Percentiles rank a stretch among this genome's conserved stretches.
phyloP scores from a whole-genome alignment of 2,888 invertebrate genomes.

The Monochamus alternatus region DNA sequence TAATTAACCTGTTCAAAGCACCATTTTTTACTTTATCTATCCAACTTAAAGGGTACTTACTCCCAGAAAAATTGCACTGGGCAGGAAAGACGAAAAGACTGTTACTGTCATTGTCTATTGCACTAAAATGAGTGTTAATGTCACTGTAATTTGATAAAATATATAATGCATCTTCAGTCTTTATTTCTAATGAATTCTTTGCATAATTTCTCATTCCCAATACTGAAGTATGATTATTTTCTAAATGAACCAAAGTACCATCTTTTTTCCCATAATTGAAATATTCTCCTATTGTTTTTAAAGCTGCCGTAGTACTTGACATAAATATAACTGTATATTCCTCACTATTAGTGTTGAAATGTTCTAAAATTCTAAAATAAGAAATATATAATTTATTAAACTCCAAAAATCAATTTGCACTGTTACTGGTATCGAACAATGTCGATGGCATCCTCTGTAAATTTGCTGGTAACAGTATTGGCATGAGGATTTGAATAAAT shows the following conservation, averaged over 20 bases:
- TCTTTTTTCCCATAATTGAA: constrained; percentile 76
- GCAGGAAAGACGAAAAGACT: constrained; percentile 90
- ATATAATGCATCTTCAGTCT: constrained; percentile 74
- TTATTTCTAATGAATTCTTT: constrained; percentile 74
- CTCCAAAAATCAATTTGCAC: not conserved
- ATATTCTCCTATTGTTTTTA: constrained; percentile 88
- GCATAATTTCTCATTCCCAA: constrained; percentile 91
- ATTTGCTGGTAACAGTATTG: constrained; percentile 80
- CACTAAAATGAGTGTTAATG: not conserved
- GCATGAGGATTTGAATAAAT: constrained; percentile 94
- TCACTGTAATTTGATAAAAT: constrained; percentile 47
- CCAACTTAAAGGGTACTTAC: constrained; percentile 88
- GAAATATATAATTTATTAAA: not conserved
- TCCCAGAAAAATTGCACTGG: constrained; percentile 96
- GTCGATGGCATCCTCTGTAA: constrained; percentile 89
- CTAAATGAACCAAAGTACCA: constrained; percentile 81
- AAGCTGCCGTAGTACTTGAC: constrained; percentile 90
- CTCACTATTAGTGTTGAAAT: constrained; percentile 86
- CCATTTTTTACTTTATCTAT: constrained; percentile 78
- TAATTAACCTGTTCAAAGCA: constrained; percentile 70
- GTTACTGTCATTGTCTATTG: constrained; percentile 60
- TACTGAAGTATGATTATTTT: constrained; percentile 97
- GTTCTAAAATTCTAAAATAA: constrained; percentile 80
- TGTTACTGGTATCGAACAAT: constrained; percentile 83
- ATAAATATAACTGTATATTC: constrained; percentile 94